Evolutionary conservation across 53 echinoderm and acorn worm species (phyloP), one percentile per base, ranked within the genome.

Genomic region (Echinometra lucunter): DNA sequence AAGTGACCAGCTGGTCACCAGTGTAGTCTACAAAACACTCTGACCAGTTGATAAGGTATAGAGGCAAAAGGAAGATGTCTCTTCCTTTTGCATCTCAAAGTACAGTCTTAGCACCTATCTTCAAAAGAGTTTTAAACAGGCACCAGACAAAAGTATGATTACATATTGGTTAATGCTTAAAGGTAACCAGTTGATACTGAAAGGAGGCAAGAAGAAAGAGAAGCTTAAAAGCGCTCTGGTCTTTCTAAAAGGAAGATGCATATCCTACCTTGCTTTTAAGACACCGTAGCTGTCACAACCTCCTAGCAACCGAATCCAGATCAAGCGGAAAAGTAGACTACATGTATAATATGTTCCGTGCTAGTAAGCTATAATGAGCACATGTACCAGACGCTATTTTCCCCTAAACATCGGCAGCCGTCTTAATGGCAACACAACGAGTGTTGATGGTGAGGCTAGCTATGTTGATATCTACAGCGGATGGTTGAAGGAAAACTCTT

Each of bases 381-480:
- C 85, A 85, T 85, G 85, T 85, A 85, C 53, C 85, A 85, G 85
- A 85, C 49, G 49, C 30, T 45, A 47, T 30, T 38, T 78, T 9
- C 78, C 78, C n/a, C 85, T 35, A 49, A 49, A 85, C 53, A 49
- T 85, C 12, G 28, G 53, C 47, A 28, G 49, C 27, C 85, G 49
- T 47, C 85, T 49, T 10, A 49, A 85, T 47, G 49, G 85, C 85
- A 85, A 85, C 85, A 49, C 85, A 85, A 49, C 11, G 49, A 49
- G 49, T 47, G 45, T n/a, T 45, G 45, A 25, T n/a, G 12, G 23
- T 81, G 44, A 38, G 40, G 28, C 85, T 85, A 2, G 85, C n/a
- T 85, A 85, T 47, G 49, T 85, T 85, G 45, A 85, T 45, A 85
- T 49, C 85, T 85, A 85, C 45, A 25, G 30, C 49, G 44, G 85